A percentile compares a stretch with the other conserved stretches of the same genome.
phyloP scores from a whole-genome alignment of 2,888 invertebrate genomes.

The Cryptocheilus praepositus region DNA sequence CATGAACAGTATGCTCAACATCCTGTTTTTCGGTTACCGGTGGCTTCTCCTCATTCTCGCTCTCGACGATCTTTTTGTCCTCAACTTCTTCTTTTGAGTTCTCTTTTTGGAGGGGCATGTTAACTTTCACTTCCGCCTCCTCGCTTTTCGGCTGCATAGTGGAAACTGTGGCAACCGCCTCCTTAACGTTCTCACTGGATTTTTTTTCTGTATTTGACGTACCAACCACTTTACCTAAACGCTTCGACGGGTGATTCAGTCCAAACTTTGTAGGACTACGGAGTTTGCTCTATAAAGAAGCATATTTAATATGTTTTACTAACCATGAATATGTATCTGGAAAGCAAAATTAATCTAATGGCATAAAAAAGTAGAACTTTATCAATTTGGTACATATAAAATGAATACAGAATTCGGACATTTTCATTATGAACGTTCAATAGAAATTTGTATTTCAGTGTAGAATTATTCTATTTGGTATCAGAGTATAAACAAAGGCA shows the following conservation, averaged over 20 bases:
- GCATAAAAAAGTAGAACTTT: too few relatives aligned
- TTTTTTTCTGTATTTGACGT: slow-evolving; percentile 14
- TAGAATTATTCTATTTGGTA: not conserved
- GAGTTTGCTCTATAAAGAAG: slow-evolving; percentile 54
- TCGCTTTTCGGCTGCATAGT: slow-evolving; percentile 54
- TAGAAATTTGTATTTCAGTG: too few relatives aligned
- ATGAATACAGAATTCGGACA: not conserved
- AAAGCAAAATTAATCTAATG: too few relatives aligned
- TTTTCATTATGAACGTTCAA: too few relatives aligned
- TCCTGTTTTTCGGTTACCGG: slow-evolving; percentile 5
- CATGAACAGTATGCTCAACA: too few relatives aligned
- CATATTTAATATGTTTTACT: not conserved
- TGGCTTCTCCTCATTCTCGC: slow-evolving; percentile 17
- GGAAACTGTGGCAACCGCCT: slow-evolving; percentile 23
- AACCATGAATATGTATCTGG: too few relatives aligned
- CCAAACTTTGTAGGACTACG: slow-evolving; percentile 45
- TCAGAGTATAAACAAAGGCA: not conserved
- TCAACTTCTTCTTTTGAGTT: slow-evolving; percentile 32
- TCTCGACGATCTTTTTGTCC: not conserved
- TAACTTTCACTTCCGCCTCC: slow-evolving; percentile 44
- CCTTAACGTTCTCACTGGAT: slow-evolving; percentile 2
- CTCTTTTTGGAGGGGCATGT: slow-evolving; percentile 43
- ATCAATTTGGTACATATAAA: not conserved
- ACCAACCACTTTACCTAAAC: slow-evolving; percentile 18
- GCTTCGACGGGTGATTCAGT: slow-evolving; percentile 35